Conservation (phyloP, 1,140 invertebrate genomes). For the Drosophila funebris region DNA sequence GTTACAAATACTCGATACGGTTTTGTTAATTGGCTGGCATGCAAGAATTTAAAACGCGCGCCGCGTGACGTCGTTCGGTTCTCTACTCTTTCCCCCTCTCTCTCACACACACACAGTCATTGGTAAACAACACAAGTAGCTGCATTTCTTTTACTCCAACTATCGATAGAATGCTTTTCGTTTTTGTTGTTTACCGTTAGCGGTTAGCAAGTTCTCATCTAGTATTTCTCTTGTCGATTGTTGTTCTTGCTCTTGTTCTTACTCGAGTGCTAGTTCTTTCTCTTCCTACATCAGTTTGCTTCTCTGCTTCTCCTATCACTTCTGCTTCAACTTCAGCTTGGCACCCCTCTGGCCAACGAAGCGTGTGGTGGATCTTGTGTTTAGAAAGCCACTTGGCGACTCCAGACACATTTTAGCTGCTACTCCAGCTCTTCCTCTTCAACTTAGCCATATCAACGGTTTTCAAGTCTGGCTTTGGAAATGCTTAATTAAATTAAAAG, state of each 20-base stretch:
- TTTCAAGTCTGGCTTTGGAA: conserved; percentile 25
- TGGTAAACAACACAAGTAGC: too few species aligned
- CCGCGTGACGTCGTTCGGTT: conserved; percentile 62
- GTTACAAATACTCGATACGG: conserved; percentile 40
- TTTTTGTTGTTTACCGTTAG: conserved; percentile 71
- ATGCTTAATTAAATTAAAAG: conserved; percentile 75
- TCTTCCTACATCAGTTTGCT: background rate
- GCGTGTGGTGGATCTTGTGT: conserved; percentile 53
- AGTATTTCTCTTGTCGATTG: conserved; percentile 17
- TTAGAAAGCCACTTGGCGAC: conserved; percentile 71
- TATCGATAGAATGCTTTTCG: conserved; percentile 67
- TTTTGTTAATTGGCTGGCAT: conserved; percentile 45
- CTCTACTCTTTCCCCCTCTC: background rate
- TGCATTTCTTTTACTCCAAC: conserved; percentile 23
- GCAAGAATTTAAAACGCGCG: conserved; percentile 67
- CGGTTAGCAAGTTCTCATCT: conserved; percentile 46
- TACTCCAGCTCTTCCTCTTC: background rate
- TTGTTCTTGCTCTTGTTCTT: conserved; percentile 33
- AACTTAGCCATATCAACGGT: background rate
- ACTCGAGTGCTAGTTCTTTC: conserved; percentile 34
- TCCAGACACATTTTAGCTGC: conserved; percentile 34
- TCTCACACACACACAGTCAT: background rate
- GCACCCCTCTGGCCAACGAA: conserved; percentile 47
- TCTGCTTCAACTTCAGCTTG: background rate
- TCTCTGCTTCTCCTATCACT: background rate